phyloP scores from a whole-genome alignment of 2,113 vertebrate genomes.

The Petaurus breviceps region DNA sequence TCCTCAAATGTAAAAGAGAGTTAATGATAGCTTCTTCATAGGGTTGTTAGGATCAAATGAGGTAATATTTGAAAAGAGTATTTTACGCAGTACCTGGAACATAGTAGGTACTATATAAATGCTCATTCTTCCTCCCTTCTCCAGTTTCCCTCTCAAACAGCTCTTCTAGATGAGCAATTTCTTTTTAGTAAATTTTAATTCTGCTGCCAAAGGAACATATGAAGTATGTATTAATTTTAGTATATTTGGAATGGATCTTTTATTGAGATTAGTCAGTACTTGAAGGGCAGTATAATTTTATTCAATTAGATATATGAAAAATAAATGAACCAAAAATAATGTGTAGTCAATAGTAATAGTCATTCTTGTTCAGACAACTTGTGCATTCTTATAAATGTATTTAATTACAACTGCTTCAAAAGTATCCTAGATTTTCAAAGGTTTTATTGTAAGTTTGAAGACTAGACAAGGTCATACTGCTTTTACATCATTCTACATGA shows the following conservation, averaged over 20 bases:
- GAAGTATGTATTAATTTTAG: conserved; percentile 36
- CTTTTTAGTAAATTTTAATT: conserved; percentile 26
- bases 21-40: not conserved
- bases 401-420: conserved; percentile 73
- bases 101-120: not conserved
- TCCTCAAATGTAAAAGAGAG: not conserved
- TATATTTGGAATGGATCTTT: not conserved
- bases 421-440: conserved; percentile 84
- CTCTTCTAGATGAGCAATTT: not conserved
- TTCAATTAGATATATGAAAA: not conserved
- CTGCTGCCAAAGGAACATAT: not conserved
- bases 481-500: conserved; percentile 88
- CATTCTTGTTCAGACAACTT: conserved; percentile 51
- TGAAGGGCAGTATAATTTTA: conserved; percentile 1
- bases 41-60: not conserved
- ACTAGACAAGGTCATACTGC: conserved; percentile 89
- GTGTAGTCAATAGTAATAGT: conserved; percentile 5
- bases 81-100: not conserved
- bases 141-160: not conserved
- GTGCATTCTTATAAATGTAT: conserved; percentile 59
- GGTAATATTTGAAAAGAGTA: not conserved
- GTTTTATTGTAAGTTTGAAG: conserved; percentile 91
- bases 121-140: not conserved
- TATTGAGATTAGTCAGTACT: not conserved
- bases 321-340: not conserved